Evolutionary conservation across 2,113 vertebrate species (phyloP).

Genomic region (Dipodomys spectabilis): DNA sequence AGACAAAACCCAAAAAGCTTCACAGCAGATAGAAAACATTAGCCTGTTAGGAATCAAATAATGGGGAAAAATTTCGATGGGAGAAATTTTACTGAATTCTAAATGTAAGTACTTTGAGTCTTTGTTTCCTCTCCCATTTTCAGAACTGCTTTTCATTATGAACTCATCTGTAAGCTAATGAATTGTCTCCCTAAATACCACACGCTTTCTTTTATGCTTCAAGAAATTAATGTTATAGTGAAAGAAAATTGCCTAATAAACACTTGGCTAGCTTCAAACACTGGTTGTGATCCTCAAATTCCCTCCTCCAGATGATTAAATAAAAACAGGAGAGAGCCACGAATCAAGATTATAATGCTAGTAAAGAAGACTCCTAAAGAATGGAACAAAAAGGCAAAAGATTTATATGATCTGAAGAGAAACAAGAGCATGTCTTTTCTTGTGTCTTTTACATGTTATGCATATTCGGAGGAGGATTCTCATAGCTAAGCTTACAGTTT

Average conservation of each 20-base stretch:
- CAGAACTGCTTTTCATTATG: constrained; percentile 57
- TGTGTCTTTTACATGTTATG: too few relatives aligned
- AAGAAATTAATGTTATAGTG: neutral
- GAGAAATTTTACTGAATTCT: constrained; percentile 48
- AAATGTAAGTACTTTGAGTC: constrained; percentile 23
- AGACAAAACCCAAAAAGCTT: neutral
- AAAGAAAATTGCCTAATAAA: constrained; percentile 72
- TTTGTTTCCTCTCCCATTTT: constrained; percentile 5
- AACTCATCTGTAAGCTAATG: constrained; percentile 63
- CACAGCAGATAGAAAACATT: constrained; percentile 33
- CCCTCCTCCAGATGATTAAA: constrained; percentile 56
- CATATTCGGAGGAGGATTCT: too few relatives aligned
- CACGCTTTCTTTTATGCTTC: constrained; percentile 63
- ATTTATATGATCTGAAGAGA: too few relatives aligned
- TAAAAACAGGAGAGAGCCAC: constrained; percentile 8
- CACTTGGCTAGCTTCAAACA: constrained; percentile 28
- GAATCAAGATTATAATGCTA: neutral
- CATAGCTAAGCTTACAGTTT: too few relatives aligned
- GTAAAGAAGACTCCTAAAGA: neutral
- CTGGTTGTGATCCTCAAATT: constrained; percentile 51
- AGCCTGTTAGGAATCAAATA: constrained; percentile 18
- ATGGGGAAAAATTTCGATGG: constrained; percentile 9
- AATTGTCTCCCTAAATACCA: constrained; percentile 65
- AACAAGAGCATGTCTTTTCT: too few relatives aligned
- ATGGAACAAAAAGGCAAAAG: neutral